Conservation (phyloP, 1,140 invertebrate genomes). For the Latrodectus geometricus region DNA sequence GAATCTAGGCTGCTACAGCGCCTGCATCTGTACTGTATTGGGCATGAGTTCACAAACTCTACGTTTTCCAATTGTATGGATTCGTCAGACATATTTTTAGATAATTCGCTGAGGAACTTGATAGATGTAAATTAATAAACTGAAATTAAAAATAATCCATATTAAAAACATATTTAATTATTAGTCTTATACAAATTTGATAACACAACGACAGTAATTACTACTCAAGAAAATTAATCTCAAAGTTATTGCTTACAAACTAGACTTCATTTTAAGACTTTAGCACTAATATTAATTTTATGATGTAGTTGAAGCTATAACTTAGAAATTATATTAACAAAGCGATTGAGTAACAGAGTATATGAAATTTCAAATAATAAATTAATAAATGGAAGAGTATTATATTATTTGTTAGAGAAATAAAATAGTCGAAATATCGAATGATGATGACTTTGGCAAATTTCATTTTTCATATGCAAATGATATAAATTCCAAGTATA, state of each 20-base stretch:
- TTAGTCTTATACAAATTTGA: neutral
- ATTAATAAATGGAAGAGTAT: too few species aligned
- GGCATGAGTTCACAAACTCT: slow-evolving; percentile 49
- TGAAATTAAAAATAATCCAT: neutral
- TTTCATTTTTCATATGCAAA: too few species aligned
- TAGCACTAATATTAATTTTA: too few species aligned
- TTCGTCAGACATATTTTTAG: neutral
- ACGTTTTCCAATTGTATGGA: slow-evolving; percentile 47
- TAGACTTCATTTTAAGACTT: neutral
- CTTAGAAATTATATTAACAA: too few species aligned
- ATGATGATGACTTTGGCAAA: too few species aligned
- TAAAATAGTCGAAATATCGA: too few species aligned
- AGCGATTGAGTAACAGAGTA: too few species aligned
- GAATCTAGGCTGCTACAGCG: slow-evolving; percentile 40
- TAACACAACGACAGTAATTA: neutral
- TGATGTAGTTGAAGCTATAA: too few species aligned
- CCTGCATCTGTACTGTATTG: slow-evolving; percentile 38
- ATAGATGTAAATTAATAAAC: neutral
- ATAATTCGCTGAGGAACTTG: neutral
- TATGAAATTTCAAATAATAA: too few species aligned
- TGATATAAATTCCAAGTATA: too few species aligned
- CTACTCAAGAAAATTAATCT: neutral
- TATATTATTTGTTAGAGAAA: too few species aligned
- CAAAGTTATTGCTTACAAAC: neutral
- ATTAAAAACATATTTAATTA: neutral